These are phyloP conservation scores for Stichodactyla helianthus DNA, from an alignment of 64 coral and sea anemone genomes.

Conservation along the genomic window DNA sequence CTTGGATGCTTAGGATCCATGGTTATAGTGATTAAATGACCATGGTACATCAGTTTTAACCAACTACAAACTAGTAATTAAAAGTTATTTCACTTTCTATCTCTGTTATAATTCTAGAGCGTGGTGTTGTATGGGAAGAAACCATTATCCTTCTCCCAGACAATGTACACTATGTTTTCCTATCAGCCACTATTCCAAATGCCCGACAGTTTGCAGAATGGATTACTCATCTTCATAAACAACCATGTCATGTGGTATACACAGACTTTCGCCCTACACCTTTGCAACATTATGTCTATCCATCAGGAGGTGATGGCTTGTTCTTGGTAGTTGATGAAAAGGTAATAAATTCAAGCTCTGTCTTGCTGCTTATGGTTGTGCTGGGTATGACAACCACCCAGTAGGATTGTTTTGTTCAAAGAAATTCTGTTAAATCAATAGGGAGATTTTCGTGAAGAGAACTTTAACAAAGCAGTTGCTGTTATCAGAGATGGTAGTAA, in stretches of 20 bases:
- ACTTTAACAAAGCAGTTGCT: conserved; percentile 95
- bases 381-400: no score
- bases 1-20: no score
- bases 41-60: no score
- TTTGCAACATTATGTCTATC: conserved; percentile 96
- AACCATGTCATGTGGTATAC: conserved; percentile 97
- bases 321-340: conserved; percentile 98
- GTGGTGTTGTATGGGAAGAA: conserved; percentile 98
- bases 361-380: not conserved
- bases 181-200: conserved; percentile 98
- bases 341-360: conserved; percentile 21
- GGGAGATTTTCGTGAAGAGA: conserved; percentile 98
- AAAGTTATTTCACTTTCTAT: not conserved
- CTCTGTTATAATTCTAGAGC: conserved; percentile 42
- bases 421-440: conserved; percentile 13
- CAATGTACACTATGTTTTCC: conserved; percentile 98
- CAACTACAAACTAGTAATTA: no score
- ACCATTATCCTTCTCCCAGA: conserved; percentile 94
- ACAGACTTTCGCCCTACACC: conserved; percentile 97
- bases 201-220: conserved; percentile 94
- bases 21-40: no score
- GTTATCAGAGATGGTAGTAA: conserved; percentile 86
- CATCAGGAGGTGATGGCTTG: conserved; percentile 90
- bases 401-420: no score
- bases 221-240: conserved; percentile 97